These are phyloP conservation scores for Hecatera dysodea DNA, from an alignment of 2,888 invertebrate genomes.

Conservation along the genomic window DNA sequence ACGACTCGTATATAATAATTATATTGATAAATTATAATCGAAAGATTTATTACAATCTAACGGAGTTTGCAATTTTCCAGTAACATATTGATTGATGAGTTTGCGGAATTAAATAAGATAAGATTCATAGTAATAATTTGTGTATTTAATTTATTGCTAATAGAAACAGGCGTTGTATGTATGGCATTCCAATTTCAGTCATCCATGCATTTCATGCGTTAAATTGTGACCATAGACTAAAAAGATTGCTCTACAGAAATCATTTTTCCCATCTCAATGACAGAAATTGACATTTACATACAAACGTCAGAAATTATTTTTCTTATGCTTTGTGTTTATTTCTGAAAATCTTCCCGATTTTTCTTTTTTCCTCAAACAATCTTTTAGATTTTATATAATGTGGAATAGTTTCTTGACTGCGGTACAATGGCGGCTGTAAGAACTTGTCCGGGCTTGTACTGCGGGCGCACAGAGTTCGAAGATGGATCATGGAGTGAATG, in stretches of 20 bases:
- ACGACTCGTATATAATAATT: no score
- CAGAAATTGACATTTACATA: neutral
- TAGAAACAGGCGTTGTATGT: neutral
- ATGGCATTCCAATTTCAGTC: no score
- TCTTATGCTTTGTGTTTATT: slow-evolving; percentile 18
- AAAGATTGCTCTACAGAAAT: no score
- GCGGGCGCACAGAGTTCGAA: slow-evolving; percentile 93
- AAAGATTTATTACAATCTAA: no score
- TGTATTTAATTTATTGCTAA: no score
- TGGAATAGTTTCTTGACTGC: neutral
- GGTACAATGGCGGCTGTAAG: slow-evolving; percentile 78
- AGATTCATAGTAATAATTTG: no score
- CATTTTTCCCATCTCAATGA: no score
- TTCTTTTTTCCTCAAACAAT: neutral
- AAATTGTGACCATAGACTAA: no score
- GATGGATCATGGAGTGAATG: slow-evolving; percentile 95
- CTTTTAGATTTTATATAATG: slow-evolving; percentile 16
- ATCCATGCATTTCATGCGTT: neutral
- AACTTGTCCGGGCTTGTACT: slow-evolving; percentile 95
- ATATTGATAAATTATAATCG: no score
- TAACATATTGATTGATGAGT: no score
- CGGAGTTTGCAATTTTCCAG: no score
- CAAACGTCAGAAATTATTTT: slow-evolving; percentile 34
- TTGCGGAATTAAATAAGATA: no score
- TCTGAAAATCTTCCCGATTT: neutral